Evolutionary conservation across 2,797 vertebrate species (phyloP), one percentile per base, ranked within the genome.

Genomic region (Neoniphon sammara): DNA sequence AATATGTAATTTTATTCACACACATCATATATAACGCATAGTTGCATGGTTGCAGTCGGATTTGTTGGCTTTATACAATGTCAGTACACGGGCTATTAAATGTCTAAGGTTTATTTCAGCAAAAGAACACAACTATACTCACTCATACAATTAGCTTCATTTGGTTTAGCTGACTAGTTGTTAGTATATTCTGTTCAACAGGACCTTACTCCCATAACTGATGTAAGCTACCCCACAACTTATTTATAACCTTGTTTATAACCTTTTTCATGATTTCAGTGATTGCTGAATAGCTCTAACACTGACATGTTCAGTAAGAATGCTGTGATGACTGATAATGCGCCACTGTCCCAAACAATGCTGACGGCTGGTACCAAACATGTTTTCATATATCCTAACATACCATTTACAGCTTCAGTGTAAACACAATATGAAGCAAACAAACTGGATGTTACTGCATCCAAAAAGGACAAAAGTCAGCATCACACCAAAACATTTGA

Each of bases 331-430:
- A 68, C 44, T 55, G 27, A 3, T 50, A 57, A 77, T 57, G 66
- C 49, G 27, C 63, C 70, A 58, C 18, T 52, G 50, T 82, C 67
- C 81, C 46, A 79, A 80, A 74, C 56, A 73, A 25, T 70, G 58
- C 30, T 15, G 80, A 57, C 23, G 50, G 42, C 50, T 73, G 49
- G 36, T 68, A 57, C 74, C 53, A 75, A 18, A 34, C 18, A 42
- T 21, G 18, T 63, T 78, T 74, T 75, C 52, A 76, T 84, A 76
- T 62, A 78, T 79, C 61, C 75, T 55, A 80, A 80, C 76, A 54
- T 73, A 53, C 46, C 61, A 60, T 73, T 74, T 66, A 73, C 31
- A 70, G 66, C 52, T 52, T 64, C 54, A 5, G 55, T 81, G 47
- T 86, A 74, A 73, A 60, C 74, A 72, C 25, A 60, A 61, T 67